phyloP scores from a whole-genome alignment of 2,888 invertebrate species.

The Stenchaetothrips biformis region DNA sequence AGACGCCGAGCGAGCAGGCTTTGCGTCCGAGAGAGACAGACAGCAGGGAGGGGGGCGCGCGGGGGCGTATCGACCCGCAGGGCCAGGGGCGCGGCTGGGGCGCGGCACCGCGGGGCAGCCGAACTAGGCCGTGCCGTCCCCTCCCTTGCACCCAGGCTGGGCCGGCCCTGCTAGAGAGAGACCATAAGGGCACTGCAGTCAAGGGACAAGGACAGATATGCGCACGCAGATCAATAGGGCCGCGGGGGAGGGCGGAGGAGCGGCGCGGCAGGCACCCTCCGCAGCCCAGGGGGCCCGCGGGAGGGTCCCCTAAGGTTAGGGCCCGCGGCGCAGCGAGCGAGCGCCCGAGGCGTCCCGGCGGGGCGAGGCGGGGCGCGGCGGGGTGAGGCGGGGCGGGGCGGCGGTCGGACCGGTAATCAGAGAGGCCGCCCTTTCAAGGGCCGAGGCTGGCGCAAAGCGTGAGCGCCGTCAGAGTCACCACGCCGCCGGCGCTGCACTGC shows the following conservation, averaged over 20 bases:
- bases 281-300: no score
- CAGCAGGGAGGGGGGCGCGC: background rate
- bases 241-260: background rate
- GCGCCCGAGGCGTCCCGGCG: no score
- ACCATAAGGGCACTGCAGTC: constrained; percentile 17
- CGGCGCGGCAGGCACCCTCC: no score
- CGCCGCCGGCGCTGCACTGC: no score
- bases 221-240: constrained; percentile 22
- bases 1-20: background rate
- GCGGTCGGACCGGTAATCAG: no score
- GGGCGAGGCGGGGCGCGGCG: background rate
- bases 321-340: no score
- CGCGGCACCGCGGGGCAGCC: background rate
- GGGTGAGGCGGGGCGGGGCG: background rate
- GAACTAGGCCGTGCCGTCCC: constrained; percentile 4
- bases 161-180: background rate
- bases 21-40: background rate
- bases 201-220: constrained; percentile 17
- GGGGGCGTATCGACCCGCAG: constrained; percentile 1
- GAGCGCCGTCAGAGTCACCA: no score
- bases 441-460: no score
- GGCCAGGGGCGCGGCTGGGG: constrained; percentile 1
- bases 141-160: constrained; percentile 9
- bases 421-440: constrained; percentile 12
- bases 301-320: no score